Conservation (phyloP, 37 sponge, comb jelly and placozoan species). For the Chondrilla cf. caribensis region DNA sequence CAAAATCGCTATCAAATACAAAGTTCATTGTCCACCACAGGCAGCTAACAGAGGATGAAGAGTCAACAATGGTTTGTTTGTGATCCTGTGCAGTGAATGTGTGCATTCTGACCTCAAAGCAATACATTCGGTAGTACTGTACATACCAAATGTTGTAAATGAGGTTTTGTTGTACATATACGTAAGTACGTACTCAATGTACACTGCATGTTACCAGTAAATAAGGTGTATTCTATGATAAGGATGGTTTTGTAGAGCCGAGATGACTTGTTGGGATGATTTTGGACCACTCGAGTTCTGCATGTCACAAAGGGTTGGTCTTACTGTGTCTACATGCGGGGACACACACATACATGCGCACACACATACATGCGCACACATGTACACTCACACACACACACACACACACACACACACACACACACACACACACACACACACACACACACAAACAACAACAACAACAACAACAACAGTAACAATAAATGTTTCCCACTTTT, state of each 20-base stretch:
- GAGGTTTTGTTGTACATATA: too few species aligned
- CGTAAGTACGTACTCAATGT: too few species aligned
- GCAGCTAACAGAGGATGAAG: conserved; percentile 82
- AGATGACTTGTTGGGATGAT: too few species aligned
- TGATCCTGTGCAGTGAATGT: not conserved
- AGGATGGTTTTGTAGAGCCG: too few species aligned
- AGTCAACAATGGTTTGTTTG: conserved; percentile 68
- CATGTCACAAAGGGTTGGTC: too few species aligned
- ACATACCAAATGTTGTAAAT: not conserved
- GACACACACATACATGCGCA: conserved; percentile 37
- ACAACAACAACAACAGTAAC: not conserved
- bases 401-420: conserved; percentile 17
- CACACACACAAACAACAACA: too few species aligned
- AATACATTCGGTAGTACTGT: not conserved
- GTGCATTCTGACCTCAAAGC: not conserved
- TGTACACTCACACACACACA: conserved; percentile 32
- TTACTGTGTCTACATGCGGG: not conserved
- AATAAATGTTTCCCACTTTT: too few species aligned
- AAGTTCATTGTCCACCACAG: conserved; percentile 85
- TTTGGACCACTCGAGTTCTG: too few species aligned
- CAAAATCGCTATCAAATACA: conserved; percentile 75
- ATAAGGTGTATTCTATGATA: too few species aligned
- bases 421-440: conserved; percentile 29
- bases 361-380: conserved; percentile 39
- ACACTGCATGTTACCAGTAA: too few species aligned